Evolutionary conservation across 2,888 invertebrate genomes (phyloP), one percentile per base, ranked within the genome.

Genomic region (Platynereis dumerilii): DNA sequence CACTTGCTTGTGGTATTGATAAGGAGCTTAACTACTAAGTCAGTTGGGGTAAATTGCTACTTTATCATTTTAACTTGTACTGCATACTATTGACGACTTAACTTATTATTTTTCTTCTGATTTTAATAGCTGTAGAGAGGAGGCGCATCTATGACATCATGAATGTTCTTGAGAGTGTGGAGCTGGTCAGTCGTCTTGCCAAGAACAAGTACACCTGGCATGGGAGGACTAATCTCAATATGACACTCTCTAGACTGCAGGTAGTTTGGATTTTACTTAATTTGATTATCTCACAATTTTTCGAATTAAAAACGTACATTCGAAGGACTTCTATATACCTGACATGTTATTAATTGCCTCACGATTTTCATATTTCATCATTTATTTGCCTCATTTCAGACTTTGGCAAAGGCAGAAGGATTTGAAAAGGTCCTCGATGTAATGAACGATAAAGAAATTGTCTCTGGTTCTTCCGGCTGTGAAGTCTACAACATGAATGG

Each of bases 111-210:
- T 34, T 34, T 34, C 12, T 57, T 27, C 29, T 27, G 27, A 3
- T 62, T 44, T 57, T 17, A 22, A 15, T 62, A 74, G 73, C 63
- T 44, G 90, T 90, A 7, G 90, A 90, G 76, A 88, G 90, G 72
- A 84, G 91, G 42, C 85, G 91, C 75, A 89, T 91, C 83, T 91
- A 91, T 83, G 91, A 91, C 79, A 90, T 91, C 72, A 89, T 91
- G 63, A 91, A 90, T 83, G 90, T 91, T 62, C 82, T 90, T 68
- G 90, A 90, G 82, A 90, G 90, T 74, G 87, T 91, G 79, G 89
- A 90, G 74, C 89, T 90, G 85, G 89, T 90, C 65, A 88, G 88
- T 42, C 88, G 84, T 59, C 67, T 80, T 17, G 84, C 83, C 56
- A 90, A 90, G 81, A 90, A 91, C 81, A 88, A 88, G 69, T 91